Evolutionary conservation across 2,888 invertebrate genomes (phyloP).

Genomic region (Ichneumon xanthorius): DNA sequence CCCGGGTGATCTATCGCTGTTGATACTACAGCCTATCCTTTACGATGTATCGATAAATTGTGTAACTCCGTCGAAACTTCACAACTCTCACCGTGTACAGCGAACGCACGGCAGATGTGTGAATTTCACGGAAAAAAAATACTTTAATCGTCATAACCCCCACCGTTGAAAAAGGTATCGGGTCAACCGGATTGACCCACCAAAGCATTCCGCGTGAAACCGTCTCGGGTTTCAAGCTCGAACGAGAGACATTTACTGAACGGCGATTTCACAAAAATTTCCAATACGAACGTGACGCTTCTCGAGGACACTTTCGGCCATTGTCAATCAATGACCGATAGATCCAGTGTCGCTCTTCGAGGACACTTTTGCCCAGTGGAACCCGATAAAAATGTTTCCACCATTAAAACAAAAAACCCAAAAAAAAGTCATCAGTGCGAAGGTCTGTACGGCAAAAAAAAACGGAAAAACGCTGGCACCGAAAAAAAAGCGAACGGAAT

Average conservation of each 20-base stretch:
- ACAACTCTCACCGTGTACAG: background rate
- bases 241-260: background rate
- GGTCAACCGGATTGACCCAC: background rate
- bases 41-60: constrained; percentile 62
- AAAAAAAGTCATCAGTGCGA: constrained; percentile 17
- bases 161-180: background rate
- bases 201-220: background rate
- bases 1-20: constrained; percentile 62
- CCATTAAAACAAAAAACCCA: background rate
- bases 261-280: background rate
- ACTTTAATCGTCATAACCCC: background rate
- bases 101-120: background rate
- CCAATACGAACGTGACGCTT: background rate
- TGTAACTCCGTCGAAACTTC: constrained; percentile 35
- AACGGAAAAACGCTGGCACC: constrained; percentile 15
- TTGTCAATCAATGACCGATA: background rate
- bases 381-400: background rate
- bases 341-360: background rate
- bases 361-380: background rate
- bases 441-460: background rate
- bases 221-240: background rate
- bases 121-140: background rate
- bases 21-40: constrained; percentile 49
- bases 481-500: constrained; percentile 35
- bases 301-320: background rate